Evolutionary conservation across 1,140 invertebrate genomes (phyloP), one percentile per base, ranked within the genome.

Genomic region (Papilio glaucus): DNA sequence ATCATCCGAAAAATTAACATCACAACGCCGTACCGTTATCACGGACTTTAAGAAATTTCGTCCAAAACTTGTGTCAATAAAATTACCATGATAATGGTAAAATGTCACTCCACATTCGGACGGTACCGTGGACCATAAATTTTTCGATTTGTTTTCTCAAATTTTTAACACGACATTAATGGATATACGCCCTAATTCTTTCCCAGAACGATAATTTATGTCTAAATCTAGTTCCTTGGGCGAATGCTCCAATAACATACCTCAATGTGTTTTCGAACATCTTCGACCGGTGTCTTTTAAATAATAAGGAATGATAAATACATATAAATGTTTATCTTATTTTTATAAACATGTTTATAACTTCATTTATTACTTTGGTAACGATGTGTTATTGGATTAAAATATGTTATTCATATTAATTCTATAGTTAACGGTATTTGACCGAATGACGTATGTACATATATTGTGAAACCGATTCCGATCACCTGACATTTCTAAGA

Each of bases 11-110:
- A 84, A 79, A 90, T 89, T 89, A 89, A 86, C 72, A 80, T 81
- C 82, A 82, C 82, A 78, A 80, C 77, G 77, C 82, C 81, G 79
- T 83, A 86, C 81, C 77, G 82, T 67, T 41, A 21, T 77, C 63
- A 72, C 83, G 76, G 78, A 82, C 80, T 81, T 75, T 72, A 71
- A 80, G 71, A 79, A 79, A 80, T 78, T 86, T 72, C 70, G 61
- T 77, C 60, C 68, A 77, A 49, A 80, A 80, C 73, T 77, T 73
- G 72, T 79, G 71, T 78, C 79, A 71, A 85, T 86, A 83, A 85
- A 79, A 86, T 87, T 85, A 79, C 72, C 84, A 89, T 86, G 69
- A 82, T 81, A 85, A 85, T 77, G 61, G 72, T 61, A 24, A 68
- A 78, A 71, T 80, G 80, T 77, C 77, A 79, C 75, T 82, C 77